phyloP scores from a whole-genome alignment of 2,888 invertebrate genomes.

The Chrysodeixis includens region DNA sequence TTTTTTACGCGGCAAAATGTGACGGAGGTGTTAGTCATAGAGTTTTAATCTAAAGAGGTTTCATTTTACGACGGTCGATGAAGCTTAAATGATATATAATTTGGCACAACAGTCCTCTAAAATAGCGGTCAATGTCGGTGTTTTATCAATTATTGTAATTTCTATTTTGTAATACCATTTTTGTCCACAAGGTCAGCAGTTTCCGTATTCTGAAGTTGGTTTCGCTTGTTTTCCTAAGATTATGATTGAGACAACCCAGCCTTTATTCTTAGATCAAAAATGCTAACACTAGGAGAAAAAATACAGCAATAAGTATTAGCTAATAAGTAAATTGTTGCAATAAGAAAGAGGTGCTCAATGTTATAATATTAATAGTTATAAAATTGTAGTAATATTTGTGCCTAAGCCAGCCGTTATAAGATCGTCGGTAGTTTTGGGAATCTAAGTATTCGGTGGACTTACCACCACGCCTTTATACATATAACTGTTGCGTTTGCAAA shows the following conservation, averaged over 20 bases:
- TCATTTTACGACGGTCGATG: constrained; percentile 10
- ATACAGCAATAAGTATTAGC: too few relatives aligned
- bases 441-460: too few relatives aligned
- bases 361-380: too few relatives aligned
- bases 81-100: constrained; percentile 18
- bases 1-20: constrained; percentile 50
- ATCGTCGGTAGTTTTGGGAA: too few relatives aligned
- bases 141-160: neutral
- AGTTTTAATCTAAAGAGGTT: constrained; percentile 25
- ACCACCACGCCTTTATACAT: too few relatives aligned
- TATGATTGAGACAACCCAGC: neutral
- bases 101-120: neutral
- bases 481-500: too few relatives aligned
- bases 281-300: too few relatives aligned
- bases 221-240: neutral
- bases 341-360: too few relatives aligned
- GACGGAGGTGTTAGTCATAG: constrained; percentile 50
- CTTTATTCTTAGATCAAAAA: neutral
- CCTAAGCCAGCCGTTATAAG: too few relatives aligned
- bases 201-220: neutral
- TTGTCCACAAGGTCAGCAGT: neutral
- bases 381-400: too few relatives aligned
- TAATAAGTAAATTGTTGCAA: too few relatives aligned
- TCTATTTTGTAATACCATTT: neutral
- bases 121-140: constrained; percentile 12